Conservation (phyloP, 2,113 vertebrate species). For the Coptodon rendalli region DNA sequence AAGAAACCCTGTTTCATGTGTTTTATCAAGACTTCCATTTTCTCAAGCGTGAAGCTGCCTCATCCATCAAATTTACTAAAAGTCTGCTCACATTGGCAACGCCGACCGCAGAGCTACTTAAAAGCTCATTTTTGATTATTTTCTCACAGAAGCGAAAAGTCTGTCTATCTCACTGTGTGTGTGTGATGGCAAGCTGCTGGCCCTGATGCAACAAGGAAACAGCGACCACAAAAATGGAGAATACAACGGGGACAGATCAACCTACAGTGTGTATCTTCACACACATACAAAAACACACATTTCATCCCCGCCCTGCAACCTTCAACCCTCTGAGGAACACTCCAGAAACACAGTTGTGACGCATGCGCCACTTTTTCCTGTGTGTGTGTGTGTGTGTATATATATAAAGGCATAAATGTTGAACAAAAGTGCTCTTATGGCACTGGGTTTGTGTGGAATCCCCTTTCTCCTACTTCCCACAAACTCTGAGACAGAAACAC, state of each 20-base stretch:
- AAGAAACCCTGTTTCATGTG: slow-evolving; percentile 5
- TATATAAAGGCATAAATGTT: background rate
- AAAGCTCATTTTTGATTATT: background rate
- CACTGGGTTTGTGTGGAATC: slow-evolving; percentile 34
- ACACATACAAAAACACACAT: background rate
- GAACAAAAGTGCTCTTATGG: slow-evolving; percentile 56
- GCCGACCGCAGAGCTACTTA: background rate
- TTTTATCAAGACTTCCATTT: slow-evolving; percentile 9
- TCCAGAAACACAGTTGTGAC: slow-evolving; percentile 44
- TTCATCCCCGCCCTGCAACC: slow-evolving; percentile 35
- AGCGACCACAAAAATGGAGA: slow-evolving; percentile 24
- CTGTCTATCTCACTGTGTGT: background rate
- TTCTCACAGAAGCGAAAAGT: slow-evolving; percentile 20
- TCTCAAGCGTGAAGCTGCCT: background rate
- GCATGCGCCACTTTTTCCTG: slow-evolving; percentile 47
- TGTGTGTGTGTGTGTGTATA: slow-evolving; percentile 29
- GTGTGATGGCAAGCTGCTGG: background rate
- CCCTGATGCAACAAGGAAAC: slow-evolving; percentile 7
- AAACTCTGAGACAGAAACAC: background rate
- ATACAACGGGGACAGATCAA: slow-evolving; percentile 25
- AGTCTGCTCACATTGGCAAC: slow-evolving; percentile 49
- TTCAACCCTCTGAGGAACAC: slow-evolving; percentile 54
- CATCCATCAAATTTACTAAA: slow-evolving; percentile 24
- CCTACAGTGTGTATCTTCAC: background rate
- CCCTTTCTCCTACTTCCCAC: slow-evolving; percentile 55